phyloP scores from a whole-genome alignment of 2,113 vertebrate species.

The Hypomesus transpacificus region DNA sequence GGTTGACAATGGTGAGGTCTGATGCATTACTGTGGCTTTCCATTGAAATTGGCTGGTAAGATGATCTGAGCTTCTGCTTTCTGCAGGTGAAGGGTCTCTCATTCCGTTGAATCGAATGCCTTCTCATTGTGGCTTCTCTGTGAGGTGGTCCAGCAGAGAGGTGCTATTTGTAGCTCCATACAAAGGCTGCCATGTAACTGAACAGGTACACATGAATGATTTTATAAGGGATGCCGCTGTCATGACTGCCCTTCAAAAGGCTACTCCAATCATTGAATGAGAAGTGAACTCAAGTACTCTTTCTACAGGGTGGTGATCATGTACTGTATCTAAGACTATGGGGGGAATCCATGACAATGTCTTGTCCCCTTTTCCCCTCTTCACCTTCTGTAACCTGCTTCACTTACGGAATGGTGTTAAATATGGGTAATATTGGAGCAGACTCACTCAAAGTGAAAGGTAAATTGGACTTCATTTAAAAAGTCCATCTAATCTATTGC shows the following conservation, averaged over 20 bases:
- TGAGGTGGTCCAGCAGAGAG: conserved; percentile 38
- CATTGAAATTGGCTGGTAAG: too few species aligned
- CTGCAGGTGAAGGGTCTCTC: conserved; percentile 29
- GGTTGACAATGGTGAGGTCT: conserved; percentile 41
- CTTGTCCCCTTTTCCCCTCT: conserved; percentile 20
- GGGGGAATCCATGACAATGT: conserved; percentile 36
- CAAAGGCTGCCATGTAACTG: conserved; percentile 43
- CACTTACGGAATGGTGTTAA: conserved; percentile 24
- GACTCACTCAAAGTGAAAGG: conserved; percentile 39
- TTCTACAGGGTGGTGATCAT: conserved; percentile 34
- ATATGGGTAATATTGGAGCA: conserved; percentile 1
- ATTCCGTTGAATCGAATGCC: conserved; percentile 47
- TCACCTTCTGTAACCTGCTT: conserved; percentile 11
- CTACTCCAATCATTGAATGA: too few species aligned
- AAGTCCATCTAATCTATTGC: too few species aligned
- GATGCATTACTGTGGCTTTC: not conserved
- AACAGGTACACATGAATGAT: conserved; percentile 21
- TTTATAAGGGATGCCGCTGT: not conserved
- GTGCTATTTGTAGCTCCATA: conserved; percentile 43
- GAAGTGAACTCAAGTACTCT: too few species aligned
- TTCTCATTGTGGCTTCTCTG: conserved; percentile 46
- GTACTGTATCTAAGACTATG: conserved; percentile 36
- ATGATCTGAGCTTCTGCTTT: not conserved
- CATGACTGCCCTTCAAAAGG: not conserved
- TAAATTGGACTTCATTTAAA: not conserved